phyloP scores from a whole-genome alignment of 2,888 invertebrate genomes.

The Mantis religiosa region DNA sequence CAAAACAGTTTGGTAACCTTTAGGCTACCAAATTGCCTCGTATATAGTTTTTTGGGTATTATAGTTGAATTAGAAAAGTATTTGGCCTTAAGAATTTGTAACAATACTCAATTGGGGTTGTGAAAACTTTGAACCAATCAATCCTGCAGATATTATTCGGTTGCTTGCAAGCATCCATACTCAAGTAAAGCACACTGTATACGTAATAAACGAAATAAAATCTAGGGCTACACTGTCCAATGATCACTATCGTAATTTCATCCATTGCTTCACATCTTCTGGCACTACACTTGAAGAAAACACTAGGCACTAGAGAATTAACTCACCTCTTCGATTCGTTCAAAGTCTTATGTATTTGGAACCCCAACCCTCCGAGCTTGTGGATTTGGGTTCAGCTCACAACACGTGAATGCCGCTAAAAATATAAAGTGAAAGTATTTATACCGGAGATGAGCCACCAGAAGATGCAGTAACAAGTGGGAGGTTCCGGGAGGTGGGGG shows the following conservation, averaged over 20 bases:
- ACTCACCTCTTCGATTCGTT: background rate
- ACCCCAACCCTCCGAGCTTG: background rate
- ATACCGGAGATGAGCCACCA: slow-evolving; percentile 20
- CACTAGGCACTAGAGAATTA: background rate
- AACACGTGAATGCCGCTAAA: slow-evolving; percentile 26
- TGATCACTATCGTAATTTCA: background rate
- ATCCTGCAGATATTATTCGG: too few species aligned
- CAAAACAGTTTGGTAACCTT: too few species aligned
- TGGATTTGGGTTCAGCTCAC: slow-evolving; percentile 1
- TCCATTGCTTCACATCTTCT: background rate
- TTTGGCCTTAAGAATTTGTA: too few species aligned
- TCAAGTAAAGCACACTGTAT: too few species aligned
- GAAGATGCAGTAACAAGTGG: slow-evolving; percentile 8
- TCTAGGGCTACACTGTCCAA: background rate
- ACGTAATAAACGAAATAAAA: background rate
- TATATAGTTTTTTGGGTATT: too few species aligned
- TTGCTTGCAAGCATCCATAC: too few species aligned
- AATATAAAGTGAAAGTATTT: slow-evolving; percentile 30
- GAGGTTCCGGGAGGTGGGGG: background rate
- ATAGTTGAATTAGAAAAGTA: too few species aligned
- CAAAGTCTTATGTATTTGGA: background rate
- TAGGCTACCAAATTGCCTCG: too few species aligned
- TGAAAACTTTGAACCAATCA: too few species aligned
- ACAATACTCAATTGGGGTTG: too few species aligned
- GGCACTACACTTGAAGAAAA: background rate